Base-by-base conservation (phyloP, 2,888 invertebrate genomes). In the Oxyteleia sp. region DNA sequence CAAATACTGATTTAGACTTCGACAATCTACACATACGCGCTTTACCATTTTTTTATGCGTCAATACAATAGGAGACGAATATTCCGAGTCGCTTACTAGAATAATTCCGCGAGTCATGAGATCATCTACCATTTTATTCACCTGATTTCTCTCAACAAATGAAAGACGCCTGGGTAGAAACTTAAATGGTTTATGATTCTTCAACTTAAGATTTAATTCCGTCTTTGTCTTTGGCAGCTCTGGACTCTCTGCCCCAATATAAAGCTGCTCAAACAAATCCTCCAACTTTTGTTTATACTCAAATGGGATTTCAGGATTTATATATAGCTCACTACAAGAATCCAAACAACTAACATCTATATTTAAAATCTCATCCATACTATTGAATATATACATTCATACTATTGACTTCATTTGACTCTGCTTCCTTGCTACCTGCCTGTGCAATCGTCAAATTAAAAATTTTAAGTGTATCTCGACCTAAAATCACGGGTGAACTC, bases 111-210 rank as follows among this genome's bases (percentile, higher is more conserved):
- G 74, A 13, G 45, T 16, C 8, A 85, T 47, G 5, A 86, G 51
- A 51, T 51, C 63, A 15, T 85, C 66, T 0, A 84, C 43, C n/a
- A 85, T 84, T 10, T 72, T 38, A n/a, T 72, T 69, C 3, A 86
- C 49, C 13, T 78, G 57, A 11, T 49, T 55, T 69, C 80, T 84
- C 32, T 85, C 82, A 4, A 32, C 47, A 26, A 64, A 85, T 5
- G 85, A 64, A 7, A 86, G 49, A 69, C 84, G 63, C 11, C 84
- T 66, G 1, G 86, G 78, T 13, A 35, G n/a, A 23, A 59, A 85
- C 35, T 82, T 68, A 43, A 85, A 84, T 3, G 79, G 84, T 15
- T 69, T 51, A 11, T 78, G 23, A 18, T 80, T 64, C 47, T 57
- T 82, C 10, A 85, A 47, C 5, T n/a, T 20, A 15, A 85, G 43